phyloP scores from a whole-genome alignment of 2,888 invertebrate genomes.

The Gastracanthus pulcherrimus region DNA sequence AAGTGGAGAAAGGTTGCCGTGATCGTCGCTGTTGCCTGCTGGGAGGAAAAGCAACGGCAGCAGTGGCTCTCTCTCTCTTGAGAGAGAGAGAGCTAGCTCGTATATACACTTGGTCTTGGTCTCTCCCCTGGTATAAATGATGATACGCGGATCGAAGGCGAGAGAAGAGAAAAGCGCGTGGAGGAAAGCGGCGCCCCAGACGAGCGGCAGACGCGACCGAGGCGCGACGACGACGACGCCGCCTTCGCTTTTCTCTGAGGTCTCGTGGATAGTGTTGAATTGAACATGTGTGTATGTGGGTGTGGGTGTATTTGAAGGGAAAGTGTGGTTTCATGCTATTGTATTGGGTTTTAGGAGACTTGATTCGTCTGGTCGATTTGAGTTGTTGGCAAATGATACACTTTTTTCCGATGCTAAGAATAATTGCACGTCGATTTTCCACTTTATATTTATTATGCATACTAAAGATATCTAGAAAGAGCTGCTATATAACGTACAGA shows the following conservation, averaged over 20 bases:
- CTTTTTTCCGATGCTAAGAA: no score
- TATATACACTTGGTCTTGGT: not conserved
- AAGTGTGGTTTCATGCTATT: no score
- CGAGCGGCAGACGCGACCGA: slow-evolving; percentile 60
- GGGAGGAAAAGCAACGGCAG: not conserved
- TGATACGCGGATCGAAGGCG: not conserved
- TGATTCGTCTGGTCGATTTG: no score
- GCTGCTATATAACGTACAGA: no score
- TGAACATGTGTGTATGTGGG: not conserved
- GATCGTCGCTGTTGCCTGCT: not conserved
- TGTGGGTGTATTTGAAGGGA: not conserved
- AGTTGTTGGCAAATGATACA: no score
- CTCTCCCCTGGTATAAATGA: not conserved
- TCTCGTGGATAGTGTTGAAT: not conserved
- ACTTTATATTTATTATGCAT: no score
- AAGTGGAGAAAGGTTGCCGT: slow-evolving; percentile 50
- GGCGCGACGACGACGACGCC: no score
- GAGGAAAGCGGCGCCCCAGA: slow-evolving; percentile 53
- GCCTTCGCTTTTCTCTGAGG: slow-evolving; percentile 42
- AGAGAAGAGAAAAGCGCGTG: no score
- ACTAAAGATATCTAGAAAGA: no score
- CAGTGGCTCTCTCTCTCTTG: not conserved
- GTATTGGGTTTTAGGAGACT: no score
- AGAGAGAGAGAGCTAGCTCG: not conserved
- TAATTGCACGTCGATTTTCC: no score